Evolutionary conservation across 2,888 invertebrate species (phyloP), one percentile per base, ranked within the genome.

Genomic region (Malachius bipustulatus): DNA sequence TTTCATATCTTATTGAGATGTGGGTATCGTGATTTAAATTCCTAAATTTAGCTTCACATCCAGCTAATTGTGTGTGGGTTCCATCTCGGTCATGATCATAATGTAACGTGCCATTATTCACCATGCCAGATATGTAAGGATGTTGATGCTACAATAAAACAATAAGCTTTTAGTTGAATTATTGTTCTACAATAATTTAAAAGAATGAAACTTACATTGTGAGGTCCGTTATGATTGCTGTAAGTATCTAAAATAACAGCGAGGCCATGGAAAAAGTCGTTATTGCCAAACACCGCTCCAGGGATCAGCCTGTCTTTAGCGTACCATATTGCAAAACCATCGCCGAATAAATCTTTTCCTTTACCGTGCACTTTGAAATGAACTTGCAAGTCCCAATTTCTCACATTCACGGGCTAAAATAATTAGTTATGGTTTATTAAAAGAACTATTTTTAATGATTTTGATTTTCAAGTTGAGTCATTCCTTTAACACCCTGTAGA

Each of bases 11-110:
- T 38, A 99, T 81, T 28, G 89, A 79, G 29, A 97, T 53, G 56
- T 85, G 84, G 0, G 96, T 90, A 54, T 97, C 94, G 50, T 85
- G 77, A 40, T 89, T 82, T 34, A 77, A 59, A 68, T 96, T 96
- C 35, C 98, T 71, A 61, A 98, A 87, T 57, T 91, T 89, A 4
- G 89, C 87, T 62, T 96, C 93, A 64, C 98, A 99, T 14, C 98
- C 98, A 10, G 93, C 83, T 9, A 99, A 62, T 63, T 96, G 90
- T 1, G 97, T 97, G 60, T 94, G 94, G 0, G 97, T 97, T 30
- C 98, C 98, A 66, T 99, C 98, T 29, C 87, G 69, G 58, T 99
- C 98, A 62, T 99, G 98, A 64, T 99, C 98, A 62, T 98, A 99
- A 57, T 83, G 82, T 41, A 90, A 67, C 2, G 83, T 72, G 10